Evolutionary conservation across 1,140 invertebrate species (phyloP), one percentile per base, ranked within the genome.

Genomic region (Subanguina moxae): DNA sequence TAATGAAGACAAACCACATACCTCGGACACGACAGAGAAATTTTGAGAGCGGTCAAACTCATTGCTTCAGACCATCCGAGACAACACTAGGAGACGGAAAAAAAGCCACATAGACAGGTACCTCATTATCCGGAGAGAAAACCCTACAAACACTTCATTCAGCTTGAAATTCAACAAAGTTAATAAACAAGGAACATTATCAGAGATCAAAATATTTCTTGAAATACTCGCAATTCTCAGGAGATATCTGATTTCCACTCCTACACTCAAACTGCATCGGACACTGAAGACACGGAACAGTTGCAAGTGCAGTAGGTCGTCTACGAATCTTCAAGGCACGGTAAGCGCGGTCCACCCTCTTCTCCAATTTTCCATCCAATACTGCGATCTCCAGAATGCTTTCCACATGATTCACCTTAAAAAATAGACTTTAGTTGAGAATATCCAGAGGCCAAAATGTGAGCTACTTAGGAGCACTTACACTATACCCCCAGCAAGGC

Each of bases 341-440:
- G 52, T 78, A 78, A 7, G 48, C 48, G 30, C 48, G 48, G 52
- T 72, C 74, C 8, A 73, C 15, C 27, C 73, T 32, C 57, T 73
- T 77, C 58, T 76, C 76, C n/a, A 75, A 21, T 1, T 73, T 59
- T 38, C 74, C 74, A 46, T 76, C 74, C n/a, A 76, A 27, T 1
- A 76, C 75, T 13, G 70, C 74, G 19, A 69, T 61, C 32, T 76
- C 74, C 56, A 76, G 57, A 69, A 76, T 48, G 38, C 73, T 65
- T 61, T 76, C 74, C 11, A 76, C 74, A 56, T 76, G 76, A 9
- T 58, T 43, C 21, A 71, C 56, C 30, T 52, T 45, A 13, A 75
- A 62, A 8, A 58, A 32, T 5, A 75, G 32, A n/a, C n/a, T 38
- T 38, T 38, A 5, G 0, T 76, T 76, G 52, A 71, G 61, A 8